These are phyloP conservation scores for Chascanopsetta lugubris DNA, from an alignment of 2,113 vertebrate species.

Conservation along the genomic window DNA sequence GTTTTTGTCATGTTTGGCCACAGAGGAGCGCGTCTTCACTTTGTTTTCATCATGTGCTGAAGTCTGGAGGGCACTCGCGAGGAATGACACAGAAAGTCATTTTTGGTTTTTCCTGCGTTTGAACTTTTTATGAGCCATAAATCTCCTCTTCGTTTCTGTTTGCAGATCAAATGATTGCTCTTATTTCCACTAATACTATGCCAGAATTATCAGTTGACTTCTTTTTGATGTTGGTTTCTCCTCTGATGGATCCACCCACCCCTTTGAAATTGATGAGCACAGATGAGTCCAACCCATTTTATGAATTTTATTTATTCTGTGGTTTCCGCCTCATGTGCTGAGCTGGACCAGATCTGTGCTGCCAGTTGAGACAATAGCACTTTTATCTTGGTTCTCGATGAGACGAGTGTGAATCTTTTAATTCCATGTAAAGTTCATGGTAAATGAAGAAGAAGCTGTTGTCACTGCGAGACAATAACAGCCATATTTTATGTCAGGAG, in stretches of 20 bases:
- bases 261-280: slow-evolving; percentile 74
- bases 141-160: slow-evolving; percentile 69
- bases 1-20: slow-evolving; percentile 55
- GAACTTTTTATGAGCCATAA: slow-evolving; percentile 74
- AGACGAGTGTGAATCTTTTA: slow-evolving; percentile 17
- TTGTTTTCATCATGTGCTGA: slow-evolving; percentile 60
- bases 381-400: slow-evolving; percentile 24
- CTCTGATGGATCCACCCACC: slow-evolving; percentile 57
- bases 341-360: slow-evolving; percentile 59
- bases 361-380: slow-evolving; percentile 41
- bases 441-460: slow-evolving; percentile 50
- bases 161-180: slow-evolving; percentile 69
- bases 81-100: slow-evolving; percentile 71
- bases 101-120: slow-evolving; percentile 70
- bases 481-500: slow-evolving; percentile 51
- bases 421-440: slow-evolving; percentile 18
- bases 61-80: slow-evolving; percentile 64
- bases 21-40: slow-evolving; percentile 50
- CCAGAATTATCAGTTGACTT: slow-evolving; percentile 70
- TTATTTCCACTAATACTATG: slow-evolving; percentile 65
- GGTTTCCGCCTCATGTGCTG: slow-evolving; percentile 67
- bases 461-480: slow-evolving; percentile 46
- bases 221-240: slow-evolving; percentile 74
- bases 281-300: slow-evolving; percentile 74
- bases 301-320: slow-evolving; percentile 64